Evolutionary conservation across 1,140 invertebrate genomes (phyloP).

Genomic region (Ladona fulva): DNA sequence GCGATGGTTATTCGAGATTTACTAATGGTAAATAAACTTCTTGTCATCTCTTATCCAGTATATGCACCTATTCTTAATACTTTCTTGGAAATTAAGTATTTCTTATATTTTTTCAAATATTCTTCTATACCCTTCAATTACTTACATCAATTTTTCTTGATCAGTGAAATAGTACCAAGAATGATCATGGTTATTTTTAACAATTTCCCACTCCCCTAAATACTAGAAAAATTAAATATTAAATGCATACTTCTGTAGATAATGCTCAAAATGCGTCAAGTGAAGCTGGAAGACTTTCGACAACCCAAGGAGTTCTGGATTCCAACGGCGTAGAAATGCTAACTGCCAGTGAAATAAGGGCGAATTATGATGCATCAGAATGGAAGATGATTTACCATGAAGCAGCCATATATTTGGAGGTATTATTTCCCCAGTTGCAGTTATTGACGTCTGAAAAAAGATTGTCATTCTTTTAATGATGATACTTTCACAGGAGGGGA

Average conservation of each 20-base stretch:
- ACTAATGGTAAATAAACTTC: background rate
- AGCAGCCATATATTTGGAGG: slow-evolving; percentile 76
- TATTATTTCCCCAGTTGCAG: slow-evolving; percentile 28
- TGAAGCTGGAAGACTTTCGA: background rate
- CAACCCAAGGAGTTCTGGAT: background rate
- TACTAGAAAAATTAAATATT: too few species aligned
- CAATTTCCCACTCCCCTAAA: too few species aligned
- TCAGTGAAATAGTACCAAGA: too few species aligned
- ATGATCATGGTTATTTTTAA: too few species aligned
- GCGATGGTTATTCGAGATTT: slow-evolving; percentile 1
- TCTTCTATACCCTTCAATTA: too few species aligned
- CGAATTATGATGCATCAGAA: background rate
- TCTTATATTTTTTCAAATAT: too few species aligned
- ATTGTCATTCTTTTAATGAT: background rate
- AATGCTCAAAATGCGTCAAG: background rate
- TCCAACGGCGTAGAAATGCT: background rate
- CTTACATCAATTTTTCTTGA: too few species aligned
- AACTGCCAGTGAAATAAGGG: background rate
- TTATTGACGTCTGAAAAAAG: slow-evolving; percentile 23
- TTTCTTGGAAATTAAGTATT: too few species aligned
- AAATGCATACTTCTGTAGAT: background rate
- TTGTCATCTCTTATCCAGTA: background rate
- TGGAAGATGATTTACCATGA: slow-evolving; percentile 90
- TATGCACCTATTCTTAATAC: too few species aligned
- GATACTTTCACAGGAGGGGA: slow-evolving; percentile 59